A percentile compares a stretch with the other conserved stretches of the same genome.
Evolutionary conservation across 1,140 invertebrate species (phyloP).

Genomic region (Vanessa atalanta): DNA sequence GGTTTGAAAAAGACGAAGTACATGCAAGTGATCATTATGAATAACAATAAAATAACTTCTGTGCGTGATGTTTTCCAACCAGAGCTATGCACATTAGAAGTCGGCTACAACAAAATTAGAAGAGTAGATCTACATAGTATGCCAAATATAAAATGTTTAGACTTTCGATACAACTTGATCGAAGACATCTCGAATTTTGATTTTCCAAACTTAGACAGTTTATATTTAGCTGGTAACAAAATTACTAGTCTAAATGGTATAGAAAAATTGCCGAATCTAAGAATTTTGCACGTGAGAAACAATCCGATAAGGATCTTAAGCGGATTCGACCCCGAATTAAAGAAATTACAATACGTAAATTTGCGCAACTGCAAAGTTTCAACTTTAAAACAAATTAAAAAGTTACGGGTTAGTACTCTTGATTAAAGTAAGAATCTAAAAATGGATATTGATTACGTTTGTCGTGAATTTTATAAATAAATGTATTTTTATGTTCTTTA

Average conservation of each 20-base stretch:
- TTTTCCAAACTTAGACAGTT: constrained; percentile 74
- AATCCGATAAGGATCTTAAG: constrained; percentile 78
- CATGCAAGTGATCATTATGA: constrained; percentile 80
- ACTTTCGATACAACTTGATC: constrained; percentile 79
- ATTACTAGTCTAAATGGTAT: constrained; percentile 70
- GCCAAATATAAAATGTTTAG: constrained; percentile 71
- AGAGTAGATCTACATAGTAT: constrained; percentile 61
- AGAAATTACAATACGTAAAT: constrained; percentile 80
- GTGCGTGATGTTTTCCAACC: constrained; percentile 79
- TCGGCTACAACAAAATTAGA: constrained; percentile 75
- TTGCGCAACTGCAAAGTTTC: constrained; percentile 78
- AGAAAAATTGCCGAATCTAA: constrained; percentile 72
- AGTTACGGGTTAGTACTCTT: constrained; percentile 64
- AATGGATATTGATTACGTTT: not conserved
- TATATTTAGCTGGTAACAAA: constrained; percentile 77
- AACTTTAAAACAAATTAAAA: constrained; percentile 78
- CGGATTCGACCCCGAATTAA: constrained; percentile 68
- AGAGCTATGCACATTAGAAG: constrained; percentile 77
- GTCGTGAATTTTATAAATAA: not conserved
- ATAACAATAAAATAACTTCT: constrained; percentile 74
- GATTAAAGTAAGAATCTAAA: not conserved
- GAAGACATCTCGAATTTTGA: constrained; percentile 66
- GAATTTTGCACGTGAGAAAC: constrained; percentile 78
- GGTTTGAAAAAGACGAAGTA: constrained; percentile 77
- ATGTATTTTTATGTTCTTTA: not conserved